Conservation (phyloP, 2,888 invertebrate species). For the Ormyrus labotus region DNA sequence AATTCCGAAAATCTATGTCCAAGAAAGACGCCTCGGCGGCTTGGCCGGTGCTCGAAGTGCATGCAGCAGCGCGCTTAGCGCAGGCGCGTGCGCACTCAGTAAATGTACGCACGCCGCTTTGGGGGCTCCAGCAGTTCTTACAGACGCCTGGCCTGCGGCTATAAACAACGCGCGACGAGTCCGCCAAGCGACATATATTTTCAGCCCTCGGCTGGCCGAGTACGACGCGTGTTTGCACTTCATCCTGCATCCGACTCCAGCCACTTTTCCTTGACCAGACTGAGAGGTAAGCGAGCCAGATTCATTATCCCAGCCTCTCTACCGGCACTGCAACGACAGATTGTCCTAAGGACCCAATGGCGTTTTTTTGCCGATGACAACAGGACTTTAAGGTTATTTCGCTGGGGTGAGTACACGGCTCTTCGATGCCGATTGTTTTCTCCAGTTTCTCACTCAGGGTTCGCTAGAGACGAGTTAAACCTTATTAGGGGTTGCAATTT, state of each 20-base stretch:
- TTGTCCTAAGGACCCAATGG: conserved; percentile 15
- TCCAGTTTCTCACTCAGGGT: too few species aligned
- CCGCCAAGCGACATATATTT: conserved; percentile 19
- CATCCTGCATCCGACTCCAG: too few species aligned
- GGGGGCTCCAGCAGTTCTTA: neutral
- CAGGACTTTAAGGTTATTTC: conserved; percentile 52
- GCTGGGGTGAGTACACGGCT: neutral
- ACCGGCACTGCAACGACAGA: neutral
- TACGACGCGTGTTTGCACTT: too few species aligned
- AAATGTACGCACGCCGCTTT: neutral
- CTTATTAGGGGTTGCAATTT: too few species aligned
- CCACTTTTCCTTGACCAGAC: too few species aligned
- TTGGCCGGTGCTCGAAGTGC: neutral
- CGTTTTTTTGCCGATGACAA: conserved; percentile 45
- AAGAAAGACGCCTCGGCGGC: too few species aligned
- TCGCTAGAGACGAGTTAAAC: too few species aligned
- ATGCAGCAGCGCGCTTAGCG: neutral
- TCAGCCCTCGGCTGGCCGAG: too few species aligned
- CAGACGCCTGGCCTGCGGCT: conserved; percentile 10
- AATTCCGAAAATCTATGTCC: too few species aligned
- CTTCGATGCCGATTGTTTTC: neutral
- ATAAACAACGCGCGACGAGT: conserved; percentile 42
- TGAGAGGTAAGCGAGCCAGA: too few species aligned
- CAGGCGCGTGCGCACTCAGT: neutral
- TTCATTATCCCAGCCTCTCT: neutral